Evolutionary conservation across 2,113 vertebrate genomes (phyloP).

Genomic region (Onychostruthus taczanowskii): DNA sequence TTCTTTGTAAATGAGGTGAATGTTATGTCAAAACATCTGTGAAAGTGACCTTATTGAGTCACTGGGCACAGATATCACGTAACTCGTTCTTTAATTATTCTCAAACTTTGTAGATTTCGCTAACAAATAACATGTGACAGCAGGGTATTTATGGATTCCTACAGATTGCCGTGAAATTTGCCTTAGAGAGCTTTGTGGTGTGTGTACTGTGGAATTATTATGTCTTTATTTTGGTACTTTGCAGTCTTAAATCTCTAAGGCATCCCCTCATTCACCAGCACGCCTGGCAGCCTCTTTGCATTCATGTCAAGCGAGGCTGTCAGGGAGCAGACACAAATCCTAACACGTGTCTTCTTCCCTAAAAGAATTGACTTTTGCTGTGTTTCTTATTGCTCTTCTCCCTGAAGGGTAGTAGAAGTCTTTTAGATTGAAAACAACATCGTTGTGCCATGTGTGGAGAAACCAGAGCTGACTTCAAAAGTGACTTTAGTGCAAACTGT

Average conservation of each 20-base stretch:
- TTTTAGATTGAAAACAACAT: background rate
- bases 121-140: background rate
- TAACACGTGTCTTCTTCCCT: background rate
- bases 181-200: background rate
- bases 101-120: background rate
- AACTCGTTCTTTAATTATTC: background rate
- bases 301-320: background rate
- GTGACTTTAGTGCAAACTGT: background rate
- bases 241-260: background rate
- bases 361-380: background rate
- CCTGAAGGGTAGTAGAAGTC: background rate
- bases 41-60: background rate
- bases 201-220: background rate
- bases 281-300: background rate
- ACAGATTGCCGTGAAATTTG: background rate
- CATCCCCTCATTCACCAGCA: background rate
- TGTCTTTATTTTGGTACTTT: background rate
- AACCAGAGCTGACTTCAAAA: background rate
- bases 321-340: background rate
- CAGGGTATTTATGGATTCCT: background rate
- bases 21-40: background rate
- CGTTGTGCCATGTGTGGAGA: background rate
- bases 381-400: background rate
- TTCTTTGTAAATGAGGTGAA: slow-evolving; percentile 24
- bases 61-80: background rate